Base-by-base conservation (phyloP, 2,797 vertebrate species). In the Psittacula echo region DNA sequence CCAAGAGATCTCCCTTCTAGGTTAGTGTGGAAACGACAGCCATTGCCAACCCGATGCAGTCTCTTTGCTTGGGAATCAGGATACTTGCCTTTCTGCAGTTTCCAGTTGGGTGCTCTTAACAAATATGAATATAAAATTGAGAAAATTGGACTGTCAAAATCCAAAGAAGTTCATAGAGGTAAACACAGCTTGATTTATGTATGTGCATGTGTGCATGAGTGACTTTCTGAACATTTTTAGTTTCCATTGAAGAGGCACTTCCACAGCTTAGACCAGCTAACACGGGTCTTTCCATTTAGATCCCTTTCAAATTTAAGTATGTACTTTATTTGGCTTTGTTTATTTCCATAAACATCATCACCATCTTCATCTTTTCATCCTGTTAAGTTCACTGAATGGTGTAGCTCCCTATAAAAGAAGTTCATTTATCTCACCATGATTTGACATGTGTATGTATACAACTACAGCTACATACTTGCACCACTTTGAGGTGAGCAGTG, bases 1-100 rank as follows among this genome's bases (percentile, higher is more conserved):
- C 21, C 0, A 44, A 24, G 94, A 64, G 7, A 2, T 91, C 47
- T 92, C 8, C 18, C n/a, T 47, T 70, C 41, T 34, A 34, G 75
- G 87, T 94, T 87, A 86, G 42, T 2, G 24, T 92, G 87, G 82
- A 94, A 92, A 42, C 32, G 62, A 18, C 30, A 83, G 66, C 22
- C 53, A 9, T 15, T 34, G 66, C 91, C 66, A 85, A 8, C 21
- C 62, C 0, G 0, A 3, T 7, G 6, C 23, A 61, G 48, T 19
- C 50, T 2, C 0, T 65, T 54, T 54, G 19, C 70, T 58, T 37
- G 64, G 70, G 50, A 54, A 64, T 71, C 22, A 7, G 41, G 47
- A 65, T 12, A 45, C 18, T 62, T 77, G 20, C 45, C 21, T 85
- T 75, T 50, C 37, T 65, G 42, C 10, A 51, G 39, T 7, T 53